Base-by-base conservation (phyloP, 2,113 vertebrate species). In the Hymenochirus boettgeri region DNA sequence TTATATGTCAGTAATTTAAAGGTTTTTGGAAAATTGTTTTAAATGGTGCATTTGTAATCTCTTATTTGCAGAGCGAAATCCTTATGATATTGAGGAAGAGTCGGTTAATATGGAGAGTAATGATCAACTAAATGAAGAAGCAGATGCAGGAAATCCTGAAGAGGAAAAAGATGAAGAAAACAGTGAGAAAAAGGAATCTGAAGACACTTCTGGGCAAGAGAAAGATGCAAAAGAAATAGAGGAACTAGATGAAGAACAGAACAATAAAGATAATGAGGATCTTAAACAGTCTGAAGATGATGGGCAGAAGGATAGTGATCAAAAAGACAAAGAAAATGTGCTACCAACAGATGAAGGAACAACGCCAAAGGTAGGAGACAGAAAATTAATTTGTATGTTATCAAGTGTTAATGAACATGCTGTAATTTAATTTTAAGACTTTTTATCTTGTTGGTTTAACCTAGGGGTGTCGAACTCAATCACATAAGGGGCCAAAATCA, bases 11-110 rank as follows among this genome's bases (percentile, higher is more conserved):
- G n/a, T n/a, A n/a, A n/a, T n/a, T n/a, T n/a, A n/a, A n/a, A n/a
- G n/a, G n/a, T n/a, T n/a, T n/a, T n/a, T n/a, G n/a, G n/a, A n/a
- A n/a, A n/a, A n/a, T n/a, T n/a, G n/a, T n/a, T n/a, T n/a, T n/a
- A n/a, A n/a, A n/a, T n/a, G n/a, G 7, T 31, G 10, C 5, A 31
- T 5, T 31, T 31, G 29, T 35, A 7, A 5, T 25, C 10, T 57
- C 24, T 3, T 70, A 29, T 12, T 50, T 84, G 78, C 60, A 90
- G 91, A 85, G 71, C 89, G 92, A 37, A 94, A 92, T 80, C 87
- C 89, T 13, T 87, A 93, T 56, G 92, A 95, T 69, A 85, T 95
- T 23, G 87, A 90, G 57, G 90, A 94, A 23, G 89, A 90, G 70
- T 51, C 78, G 53, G 22, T 70, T 57, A 84, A 89, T 47, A 61